A percentile compares a stretch with the other conserved stretches of the same genome.
phyloP scores from a whole-genome alignment of 2,797 vertebrate genomes.

The Pampus argenteus region DNA sequence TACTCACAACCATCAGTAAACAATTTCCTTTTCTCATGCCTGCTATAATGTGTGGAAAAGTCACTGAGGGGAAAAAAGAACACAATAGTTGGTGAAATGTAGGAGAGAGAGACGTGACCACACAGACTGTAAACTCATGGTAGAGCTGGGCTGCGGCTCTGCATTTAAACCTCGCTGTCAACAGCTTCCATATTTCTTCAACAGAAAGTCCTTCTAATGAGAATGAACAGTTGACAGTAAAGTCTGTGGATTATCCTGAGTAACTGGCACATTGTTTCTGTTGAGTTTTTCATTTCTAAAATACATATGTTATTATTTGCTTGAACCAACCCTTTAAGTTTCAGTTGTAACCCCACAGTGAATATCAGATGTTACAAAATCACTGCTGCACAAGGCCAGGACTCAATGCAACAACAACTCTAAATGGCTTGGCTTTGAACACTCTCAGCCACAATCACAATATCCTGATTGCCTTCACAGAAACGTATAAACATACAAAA shows the following conservation, averaged over 20 bases:
- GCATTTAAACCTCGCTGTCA: constrained; percentile 6
- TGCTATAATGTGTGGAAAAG: not conserved
- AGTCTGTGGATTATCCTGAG: not conserved
- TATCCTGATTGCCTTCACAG: not conserved
- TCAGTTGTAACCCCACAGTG: not conserved
- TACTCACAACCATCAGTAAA: not conserved
- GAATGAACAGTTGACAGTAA: not conserved
- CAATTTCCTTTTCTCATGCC: not conserved
- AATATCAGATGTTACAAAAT: constrained; percentile 7
- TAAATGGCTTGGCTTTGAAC: not conserved
- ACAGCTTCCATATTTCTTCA: not conserved
- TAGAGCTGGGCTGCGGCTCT: constrained; percentile 2
- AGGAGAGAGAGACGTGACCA: not conserved
- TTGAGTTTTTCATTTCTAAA: not conserved
- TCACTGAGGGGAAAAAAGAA: not conserved
- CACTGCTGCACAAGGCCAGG: not conserved
- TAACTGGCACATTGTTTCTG: not conserved
- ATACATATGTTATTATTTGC: too few relatives aligned
- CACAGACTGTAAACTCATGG: not conserved
- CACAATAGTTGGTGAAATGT: not conserved
- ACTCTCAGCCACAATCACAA: constrained; percentile 4
- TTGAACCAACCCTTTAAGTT: too few relatives aligned
- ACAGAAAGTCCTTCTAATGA: not conserved
- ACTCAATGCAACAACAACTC: not conserved
- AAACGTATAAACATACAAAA: too few relatives aligned